phyloP scores from a whole-genome alignment of 2,797 vertebrate species.

The Danio choprae region DNA sequence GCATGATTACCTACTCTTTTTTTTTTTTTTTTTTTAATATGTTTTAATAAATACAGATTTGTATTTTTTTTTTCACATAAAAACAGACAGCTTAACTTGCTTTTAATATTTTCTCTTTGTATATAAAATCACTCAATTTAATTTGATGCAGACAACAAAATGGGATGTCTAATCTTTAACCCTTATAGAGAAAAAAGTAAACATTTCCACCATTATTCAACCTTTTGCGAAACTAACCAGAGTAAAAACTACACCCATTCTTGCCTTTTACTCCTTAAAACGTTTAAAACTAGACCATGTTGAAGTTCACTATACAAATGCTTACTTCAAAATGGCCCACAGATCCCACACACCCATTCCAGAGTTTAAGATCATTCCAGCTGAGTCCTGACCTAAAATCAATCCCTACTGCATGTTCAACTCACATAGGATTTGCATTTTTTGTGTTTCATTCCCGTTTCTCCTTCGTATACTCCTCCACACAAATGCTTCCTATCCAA shows the following conservation, averaged over 20 bases:
- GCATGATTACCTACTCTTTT: no score
- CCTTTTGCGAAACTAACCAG: no score
- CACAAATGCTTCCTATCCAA: slow-evolving; percentile 40
- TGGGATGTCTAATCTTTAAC: no score
- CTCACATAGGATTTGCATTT: slow-evolving; percentile 65
- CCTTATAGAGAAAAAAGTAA: no score
- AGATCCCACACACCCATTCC: slow-evolving; percentile 32
- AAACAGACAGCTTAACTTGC: no score
- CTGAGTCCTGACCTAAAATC: slow-evolving; percentile 56
- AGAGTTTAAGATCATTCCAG: slow-evolving; percentile 37
- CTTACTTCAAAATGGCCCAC: slow-evolving; percentile 15
- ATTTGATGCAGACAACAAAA: no score
- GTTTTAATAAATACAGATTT: no score
- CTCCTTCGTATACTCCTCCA: slow-evolving; percentile 59
- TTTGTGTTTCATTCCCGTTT: slow-evolving; percentile 62
- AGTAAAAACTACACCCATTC: not conserved
- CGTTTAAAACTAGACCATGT: not conserved
- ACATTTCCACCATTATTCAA: no score
- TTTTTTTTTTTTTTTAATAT: no score
- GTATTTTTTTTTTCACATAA: no score
- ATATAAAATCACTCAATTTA: no score
- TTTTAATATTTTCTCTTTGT: no score
- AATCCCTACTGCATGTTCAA: slow-evolving; percentile 53
- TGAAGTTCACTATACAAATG: slow-evolving; percentile 5
- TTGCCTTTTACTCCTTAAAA: not conserved